phyloP scores from a whole-genome alignment of 2,888 invertebrate species.

The Agrochola litura region DNA sequence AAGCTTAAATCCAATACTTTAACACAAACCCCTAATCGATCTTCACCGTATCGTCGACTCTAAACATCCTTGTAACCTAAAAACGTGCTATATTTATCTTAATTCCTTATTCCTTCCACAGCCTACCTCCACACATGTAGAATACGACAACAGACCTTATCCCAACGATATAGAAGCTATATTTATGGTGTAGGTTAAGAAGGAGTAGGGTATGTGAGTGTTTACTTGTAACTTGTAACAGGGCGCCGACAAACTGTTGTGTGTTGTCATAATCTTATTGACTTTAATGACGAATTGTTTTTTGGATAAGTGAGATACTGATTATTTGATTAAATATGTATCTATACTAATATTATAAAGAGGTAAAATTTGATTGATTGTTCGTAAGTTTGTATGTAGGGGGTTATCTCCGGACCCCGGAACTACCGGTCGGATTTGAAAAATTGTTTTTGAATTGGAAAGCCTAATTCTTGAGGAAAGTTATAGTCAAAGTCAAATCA shows the following conservation, averaged over 20 bases:
- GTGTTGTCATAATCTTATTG: conserved; percentile 52
- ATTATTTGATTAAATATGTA: conserved; percentile 38
- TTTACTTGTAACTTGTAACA: conserved; percentile 18
- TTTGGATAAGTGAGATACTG: neutral
- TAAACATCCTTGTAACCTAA: conserved; percentile 56
- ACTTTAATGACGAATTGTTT: conserved; percentile 54
- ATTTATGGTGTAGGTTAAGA: neutral
- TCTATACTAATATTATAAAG: neutral
- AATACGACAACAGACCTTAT: conserved; percentile 20
- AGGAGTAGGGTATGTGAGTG: conserved; percentile 11
- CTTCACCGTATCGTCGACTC: conserved; percentile 23
- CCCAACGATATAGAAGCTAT: neutral
- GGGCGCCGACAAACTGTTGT: conserved; percentile 48
- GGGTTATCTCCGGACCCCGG: too few relatives aligned
- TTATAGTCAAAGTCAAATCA: too few relatives aligned
- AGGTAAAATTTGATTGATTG: too few relatives aligned
- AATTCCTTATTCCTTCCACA: conserved; percentile 63
- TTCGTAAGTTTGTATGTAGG: too few relatives aligned
- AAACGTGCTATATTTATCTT: conserved; percentile 70
- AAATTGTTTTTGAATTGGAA: too few relatives aligned
- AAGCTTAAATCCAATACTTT: neutral
- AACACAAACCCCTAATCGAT: neutral
- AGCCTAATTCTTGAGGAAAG: too few relatives aligned
- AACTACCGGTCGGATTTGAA: too few relatives aligned
- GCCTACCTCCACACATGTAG: conserved; percentile 9